Evolutionary conservation across 2,113 vertebrate genomes (phyloP).

Genomic region (rabbit (Oryctolagus cuniculus)): mOryCun1.1 NC_091443.1:102809501-102810000

Average conservation of each 20-base stretch:
- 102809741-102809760: not conserved
- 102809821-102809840: not conserved
- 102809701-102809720: not conserved
- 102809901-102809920: not conserved
- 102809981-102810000: not conserved
- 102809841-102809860: not conserved
- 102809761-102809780: not conserved
- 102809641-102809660: conserved; percentile 88
- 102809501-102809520: not conserved
- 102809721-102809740: not conserved
- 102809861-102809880: not conserved
- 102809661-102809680: conserved; percentile 83
- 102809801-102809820: not conserved
- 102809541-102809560: conserved; percentile 87
- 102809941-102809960: not conserved
- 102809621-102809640: conserved; percentile 89
- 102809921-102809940: not conserved
- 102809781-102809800: not conserved
- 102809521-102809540: conserved; percentile 85
- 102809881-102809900: not conserved
- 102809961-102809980: not conserved
- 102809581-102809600: conserved; percentile 90
- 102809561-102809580: conserved; percentile 88
- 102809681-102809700: not conserved
- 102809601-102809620: conserved; percentile 88